phyloP scores from a whole-genome alignment of 2,113 vertebrate genomes.

The Phrynosoma platyrhinos region DNA sequence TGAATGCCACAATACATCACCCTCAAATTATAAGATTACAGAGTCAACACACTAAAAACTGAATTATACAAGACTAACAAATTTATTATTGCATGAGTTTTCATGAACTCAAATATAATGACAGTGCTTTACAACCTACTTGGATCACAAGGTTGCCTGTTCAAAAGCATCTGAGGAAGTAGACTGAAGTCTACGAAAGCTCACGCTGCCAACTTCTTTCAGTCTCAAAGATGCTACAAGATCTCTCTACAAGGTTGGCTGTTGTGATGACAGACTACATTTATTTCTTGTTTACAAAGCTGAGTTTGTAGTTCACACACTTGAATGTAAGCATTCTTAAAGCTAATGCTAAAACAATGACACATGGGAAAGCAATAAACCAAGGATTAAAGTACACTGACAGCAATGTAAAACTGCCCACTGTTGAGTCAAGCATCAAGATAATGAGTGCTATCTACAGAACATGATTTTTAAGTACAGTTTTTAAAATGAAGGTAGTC shows the following conservation, averaged over 20 bases:
- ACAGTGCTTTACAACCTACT: slow-evolving; percentile 5
- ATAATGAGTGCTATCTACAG: slow-evolving; percentile 27
- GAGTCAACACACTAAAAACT: slow-evolving; percentile 3
- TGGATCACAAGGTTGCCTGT: neutral
- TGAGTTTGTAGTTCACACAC: slow-evolving; percentile 47
- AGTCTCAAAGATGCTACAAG: too few species aligned
- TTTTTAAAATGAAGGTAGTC: slow-evolving; percentile 52
- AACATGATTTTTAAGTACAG: slow-evolving; percentile 49
- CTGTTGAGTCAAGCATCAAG: slow-evolving; percentile 23
- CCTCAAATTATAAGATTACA: neutral
- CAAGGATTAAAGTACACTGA: slow-evolving; percentile 68
- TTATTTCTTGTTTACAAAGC: slow-evolving; percentile 56
- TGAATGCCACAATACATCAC: slow-evolving; percentile 12
- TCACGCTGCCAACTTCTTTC: too few species aligned
- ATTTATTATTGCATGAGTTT: neutral
- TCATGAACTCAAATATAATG: slow-evolving; percentile 20
- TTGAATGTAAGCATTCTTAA: slow-evolving; percentile 31
- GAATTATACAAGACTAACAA: neutral
- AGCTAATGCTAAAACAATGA: slow-evolving; percentile 28
- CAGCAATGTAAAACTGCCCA: slow-evolving; percentile 55
- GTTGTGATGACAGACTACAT: neutral
- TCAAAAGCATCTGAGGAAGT: neutral
- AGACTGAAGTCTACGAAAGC: too few species aligned
- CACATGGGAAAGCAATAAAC: slow-evolving; percentile 62
- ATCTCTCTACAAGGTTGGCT: neutral